phyloP scores from a whole-genome alignment of 2,113 vertebrate species.

The Apaloderma vittatum region DNA sequence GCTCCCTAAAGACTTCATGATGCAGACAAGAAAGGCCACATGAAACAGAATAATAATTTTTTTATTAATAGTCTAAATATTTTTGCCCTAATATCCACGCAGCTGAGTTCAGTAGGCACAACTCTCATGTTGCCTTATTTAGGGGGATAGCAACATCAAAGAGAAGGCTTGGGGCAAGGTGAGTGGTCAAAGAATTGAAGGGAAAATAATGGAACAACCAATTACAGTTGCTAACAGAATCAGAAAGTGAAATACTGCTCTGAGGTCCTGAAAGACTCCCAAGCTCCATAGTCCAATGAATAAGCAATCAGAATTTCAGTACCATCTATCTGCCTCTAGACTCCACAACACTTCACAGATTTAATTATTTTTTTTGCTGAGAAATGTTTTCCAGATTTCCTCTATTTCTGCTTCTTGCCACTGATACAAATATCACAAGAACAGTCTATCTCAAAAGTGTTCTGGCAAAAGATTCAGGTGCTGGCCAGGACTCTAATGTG shows the following conservation, averaged over 20 bases:
- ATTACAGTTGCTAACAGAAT: background rate
- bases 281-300: background rate
- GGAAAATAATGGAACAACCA: fast-evolving
- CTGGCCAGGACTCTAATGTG: background rate
- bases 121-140: background rate
- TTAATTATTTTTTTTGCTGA: background rate
- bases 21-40: background rate
- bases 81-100: background rate
- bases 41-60: background rate
- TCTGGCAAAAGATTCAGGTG: conserved; percentile 52
- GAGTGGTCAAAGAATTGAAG: background rate
- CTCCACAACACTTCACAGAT: background rate
- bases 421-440: conserved; percentile 36
- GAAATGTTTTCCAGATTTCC: conserved; percentile 62
- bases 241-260: background rate
- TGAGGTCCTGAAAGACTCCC: background rate
- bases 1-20: background rate
- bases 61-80: background rate
- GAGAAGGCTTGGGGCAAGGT: background rate
- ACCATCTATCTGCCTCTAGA: background rate
- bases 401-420: conserved; percentile 39
- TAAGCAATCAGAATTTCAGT: background rate
- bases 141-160: background rate
- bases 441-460: conserved; percentile 41
- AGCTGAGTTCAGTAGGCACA: background rate